Conservation (phyloP, 2,113 vertebrate species). For the Hystrix brachyura region DNA sequence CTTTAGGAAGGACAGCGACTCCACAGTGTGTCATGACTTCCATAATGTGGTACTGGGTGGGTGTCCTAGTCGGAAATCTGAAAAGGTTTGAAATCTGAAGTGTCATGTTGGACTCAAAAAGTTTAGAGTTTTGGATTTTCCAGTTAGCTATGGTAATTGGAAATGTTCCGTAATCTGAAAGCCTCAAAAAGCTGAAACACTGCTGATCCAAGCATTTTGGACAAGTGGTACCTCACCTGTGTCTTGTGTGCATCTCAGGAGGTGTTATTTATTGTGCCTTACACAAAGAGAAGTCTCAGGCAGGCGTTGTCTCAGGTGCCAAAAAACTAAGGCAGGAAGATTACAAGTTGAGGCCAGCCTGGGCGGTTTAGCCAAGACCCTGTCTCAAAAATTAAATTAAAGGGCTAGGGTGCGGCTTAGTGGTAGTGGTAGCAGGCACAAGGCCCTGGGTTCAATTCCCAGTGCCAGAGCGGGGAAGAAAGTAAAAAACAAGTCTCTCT, state of each 20-base stretch:
- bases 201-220: neutral
- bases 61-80: neutral
- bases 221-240: neutral
- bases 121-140: neutral
- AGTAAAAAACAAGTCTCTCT: neutral
- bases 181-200: neutral
- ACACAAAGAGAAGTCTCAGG: neutral
- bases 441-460: neutral
- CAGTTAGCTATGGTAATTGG: neutral
- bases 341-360: neutral
- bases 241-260: neutral
- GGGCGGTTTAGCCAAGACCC: neutral
- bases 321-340: too few relatives aligned
- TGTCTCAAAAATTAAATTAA: neutral
- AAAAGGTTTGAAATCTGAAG: neutral
- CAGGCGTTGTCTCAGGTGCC: neutral
- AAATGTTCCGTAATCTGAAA: neutral
- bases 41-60: too few relatives aligned
- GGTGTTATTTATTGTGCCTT: neutral
- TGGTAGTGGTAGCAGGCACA: neutral
- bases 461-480: too few relatives aligned
- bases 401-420: neutral
- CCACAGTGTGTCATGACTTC: rapidly evolving
- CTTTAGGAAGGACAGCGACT: neutral
- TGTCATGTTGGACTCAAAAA: neutral